These are phyloP conservation scores for Lasioglossum malachurum DNA, from an alignment of 2,888 invertebrate species.

Conservation along the genomic window DNA sequence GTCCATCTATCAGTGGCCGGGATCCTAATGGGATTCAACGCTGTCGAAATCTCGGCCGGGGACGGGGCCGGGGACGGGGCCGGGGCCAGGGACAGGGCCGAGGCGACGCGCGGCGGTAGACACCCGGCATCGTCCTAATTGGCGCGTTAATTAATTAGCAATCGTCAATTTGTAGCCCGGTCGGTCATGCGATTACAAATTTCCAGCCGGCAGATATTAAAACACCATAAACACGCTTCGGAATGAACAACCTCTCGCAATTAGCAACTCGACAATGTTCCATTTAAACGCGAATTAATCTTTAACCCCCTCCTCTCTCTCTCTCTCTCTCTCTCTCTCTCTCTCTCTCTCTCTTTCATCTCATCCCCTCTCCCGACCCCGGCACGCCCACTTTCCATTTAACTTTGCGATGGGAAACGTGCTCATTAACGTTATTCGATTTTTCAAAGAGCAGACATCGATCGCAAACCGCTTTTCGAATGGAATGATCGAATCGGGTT, in stretches of 20 bases:
- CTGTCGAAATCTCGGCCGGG: constrained; percentile 29
- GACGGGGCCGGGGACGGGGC: no score
- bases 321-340: not conserved
- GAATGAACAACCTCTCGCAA: constrained; percentile 39
- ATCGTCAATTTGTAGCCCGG: constrained; percentile 48
- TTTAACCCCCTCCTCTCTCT: not conserved
- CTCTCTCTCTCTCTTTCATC: not conserved
- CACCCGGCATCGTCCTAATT: constrained; percentile 43
- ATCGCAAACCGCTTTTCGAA: not conserved
- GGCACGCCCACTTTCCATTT: not conserved
- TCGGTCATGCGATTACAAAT: constrained; percentile 5
- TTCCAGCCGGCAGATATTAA: constrained; percentile 27
- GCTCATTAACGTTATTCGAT: not conserved
- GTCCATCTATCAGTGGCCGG: constrained; percentile 11
- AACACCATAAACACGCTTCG: constrained; percentile 29
- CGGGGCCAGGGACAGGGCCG: not conserved
- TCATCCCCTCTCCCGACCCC: no score
- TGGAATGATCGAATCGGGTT: not conserved
- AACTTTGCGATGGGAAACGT: not conserved
- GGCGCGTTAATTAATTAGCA: constrained; percentile 57
- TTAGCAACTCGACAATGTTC: constrained; percentile 11
- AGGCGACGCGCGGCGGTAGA: not conserved
- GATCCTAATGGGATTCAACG: constrained; percentile 29
- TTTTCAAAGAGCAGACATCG: not conserved
- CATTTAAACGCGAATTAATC: constrained; percentile 19